Percentiles rank a stretch among this genome's conserved stretches.
These are phyloP conservation scores for Hystrix brachyura DNA, from an alignment of 2,113 vertebrate genomes.

Conservation along the genomic window DNA sequence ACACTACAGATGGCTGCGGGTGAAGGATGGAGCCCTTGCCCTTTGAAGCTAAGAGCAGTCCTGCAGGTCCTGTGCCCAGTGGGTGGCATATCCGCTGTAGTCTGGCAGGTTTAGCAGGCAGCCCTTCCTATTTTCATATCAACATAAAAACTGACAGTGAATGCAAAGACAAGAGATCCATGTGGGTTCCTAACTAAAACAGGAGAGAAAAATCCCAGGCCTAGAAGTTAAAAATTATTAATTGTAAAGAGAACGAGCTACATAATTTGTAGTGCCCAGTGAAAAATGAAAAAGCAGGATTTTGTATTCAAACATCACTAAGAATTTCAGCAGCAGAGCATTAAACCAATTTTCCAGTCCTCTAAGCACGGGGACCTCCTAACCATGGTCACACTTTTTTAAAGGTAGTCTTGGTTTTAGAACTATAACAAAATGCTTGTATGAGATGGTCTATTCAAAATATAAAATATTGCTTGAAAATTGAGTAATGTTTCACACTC, in stretches of 20 bases:
- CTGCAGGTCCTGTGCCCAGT: not conserved
- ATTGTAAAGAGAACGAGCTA: not conserved
- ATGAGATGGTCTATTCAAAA: constrained; percentile 10
- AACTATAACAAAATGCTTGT: not conserved
- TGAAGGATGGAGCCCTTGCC: not conserved
- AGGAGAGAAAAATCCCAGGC: not conserved
- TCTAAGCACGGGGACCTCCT: not conserved
- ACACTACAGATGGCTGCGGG: not conserved
- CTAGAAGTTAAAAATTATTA: constrained; percentile 58
- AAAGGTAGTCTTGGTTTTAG: not conserved
- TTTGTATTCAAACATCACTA: not conserved
- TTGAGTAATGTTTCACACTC: not conserved
- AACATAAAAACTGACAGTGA: constrained; percentile 17
- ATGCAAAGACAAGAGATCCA: not conserved
- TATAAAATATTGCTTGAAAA: constrained; percentile 11
- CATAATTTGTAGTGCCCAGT: not conserved
- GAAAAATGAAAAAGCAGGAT: constrained; percentile 19
- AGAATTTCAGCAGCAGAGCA: constrained; percentile 2
- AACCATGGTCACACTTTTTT: not conserved
- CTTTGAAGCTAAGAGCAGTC: not conserved
- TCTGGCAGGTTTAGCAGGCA: not conserved
- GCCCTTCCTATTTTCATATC: not conserved
- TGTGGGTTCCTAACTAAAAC: not conserved
- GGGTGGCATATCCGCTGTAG: not conserved
- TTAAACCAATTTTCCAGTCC: not conserved